These are phyloP conservation scores for Girardinichthys multiradiatus DNA, from an alignment of 2,113 vertebrate genomes.

Conservation along the genomic window DNA sequence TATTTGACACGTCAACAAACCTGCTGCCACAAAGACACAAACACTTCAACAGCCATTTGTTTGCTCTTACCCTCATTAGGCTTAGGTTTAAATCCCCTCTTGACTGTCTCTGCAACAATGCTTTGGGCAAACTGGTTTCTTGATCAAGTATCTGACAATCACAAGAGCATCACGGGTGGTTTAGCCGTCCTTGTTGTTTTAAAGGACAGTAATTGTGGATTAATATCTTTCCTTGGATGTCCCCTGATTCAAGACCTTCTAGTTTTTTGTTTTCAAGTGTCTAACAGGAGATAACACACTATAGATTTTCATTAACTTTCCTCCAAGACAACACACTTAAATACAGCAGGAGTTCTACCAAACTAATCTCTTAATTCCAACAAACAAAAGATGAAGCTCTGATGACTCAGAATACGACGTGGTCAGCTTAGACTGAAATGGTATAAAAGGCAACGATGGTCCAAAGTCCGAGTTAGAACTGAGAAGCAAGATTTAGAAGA, in stretches of 20 bases:
- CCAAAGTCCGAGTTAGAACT: constrained; percentile 27
- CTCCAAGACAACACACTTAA: constrained; percentile 65
- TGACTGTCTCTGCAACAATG: constrained; percentile 32
- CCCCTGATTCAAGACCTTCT: constrained; percentile 51
- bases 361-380: constrained; percentile 33
- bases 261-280: constrained; percentile 40
- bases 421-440: constrained; percentile 16
- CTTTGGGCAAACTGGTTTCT: constrained; percentile 6
- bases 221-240: constrained; percentile 28
- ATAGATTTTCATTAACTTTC: constrained; percentile 68
- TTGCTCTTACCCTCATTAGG: constrained; percentile 34
- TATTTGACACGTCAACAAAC: constrained; percentile 28
- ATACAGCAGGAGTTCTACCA: constrained; percentile 46
- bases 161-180: constrained; percentile 31
- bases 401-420: constrained; percentile 34
- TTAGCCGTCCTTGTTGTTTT: constrained; percentile 73
- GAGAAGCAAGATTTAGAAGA: constrained; percentile 24
- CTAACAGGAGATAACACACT: constrained; percentile 11
- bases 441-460: constrained; percentile 70
- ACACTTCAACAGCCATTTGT: constrained; percentile 41
- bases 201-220: constrained; percentile 67
- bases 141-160: constrained; percentile 3
- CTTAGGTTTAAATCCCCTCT: constrained; percentile 42
- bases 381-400: constrained; percentile 33
- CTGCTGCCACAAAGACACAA: constrained; percentile 33